Percentiles rank a stretch among this genome's conserved stretches.
Conservation (phyloP, 2,888 invertebrate genomes). For the Xestobium rufovillosum region DNA sequence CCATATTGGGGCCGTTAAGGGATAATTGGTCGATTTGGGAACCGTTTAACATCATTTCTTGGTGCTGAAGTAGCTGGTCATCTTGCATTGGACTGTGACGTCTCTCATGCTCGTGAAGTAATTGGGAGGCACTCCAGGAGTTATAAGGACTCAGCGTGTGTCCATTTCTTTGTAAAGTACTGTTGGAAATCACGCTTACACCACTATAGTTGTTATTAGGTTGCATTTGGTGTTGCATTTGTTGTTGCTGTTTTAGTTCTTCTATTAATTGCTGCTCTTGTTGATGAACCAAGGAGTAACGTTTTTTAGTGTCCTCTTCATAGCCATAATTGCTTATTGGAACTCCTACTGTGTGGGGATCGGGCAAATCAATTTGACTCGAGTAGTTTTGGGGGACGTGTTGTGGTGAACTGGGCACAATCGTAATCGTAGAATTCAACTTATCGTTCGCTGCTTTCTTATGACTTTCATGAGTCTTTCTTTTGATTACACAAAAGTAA, state of each 20-base stretch:
- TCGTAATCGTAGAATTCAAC: constrained; percentile 41
- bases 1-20: constrained; percentile 36
- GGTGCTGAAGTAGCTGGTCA: constrained; percentile 33
- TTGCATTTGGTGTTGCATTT: constrained; percentile 30
- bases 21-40: constrained; percentile 38
- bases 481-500: constrained; percentile 45
- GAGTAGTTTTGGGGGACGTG: constrained; percentile 32
- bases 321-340: constrained; percentile 41
- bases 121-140: constrained; percentile 54
- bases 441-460: constrained; percentile 37
- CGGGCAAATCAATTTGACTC: constrained; percentile 34
- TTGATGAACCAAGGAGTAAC: constrained; percentile 45
- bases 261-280: constrained; percentile 44
- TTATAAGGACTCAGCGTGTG: constrained; percentile 48
- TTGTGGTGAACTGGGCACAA: constrained; percentile 41
- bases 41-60: constrained; percentile 31
- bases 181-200: constrained; percentile 40
- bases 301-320: constrained; percentile 45
- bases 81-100: constrained; percentile 47
- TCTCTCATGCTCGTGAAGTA: constrained; percentile 52
- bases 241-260: constrained; percentile 42
- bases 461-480: constrained; percentile 31
- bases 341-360: constrained; percentile 43
- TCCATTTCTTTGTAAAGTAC: constrained; percentile 39
- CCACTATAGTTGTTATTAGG: constrained; percentile 34